Base-by-base conservation (phyloP, 1,140 invertebrate genomes). In the Colletes latitarsis region DNA sequence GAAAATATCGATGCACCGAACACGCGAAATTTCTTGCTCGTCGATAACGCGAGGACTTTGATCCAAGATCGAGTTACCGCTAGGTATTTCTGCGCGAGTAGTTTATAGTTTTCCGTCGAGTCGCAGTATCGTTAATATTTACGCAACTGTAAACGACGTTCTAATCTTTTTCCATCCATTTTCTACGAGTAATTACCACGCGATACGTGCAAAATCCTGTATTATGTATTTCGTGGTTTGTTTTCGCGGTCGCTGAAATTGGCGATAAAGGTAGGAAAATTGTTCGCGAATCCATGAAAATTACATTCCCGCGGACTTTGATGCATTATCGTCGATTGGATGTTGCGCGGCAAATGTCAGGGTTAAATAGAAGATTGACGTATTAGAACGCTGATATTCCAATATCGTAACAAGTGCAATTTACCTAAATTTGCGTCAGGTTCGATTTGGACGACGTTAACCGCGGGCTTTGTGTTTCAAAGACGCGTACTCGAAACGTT, bases 321-420 rank as follows among this genome's bases (percentile, higher is more conserved):
- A 52, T 70, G 75, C 57, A 77, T 71, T 71, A 69, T 69, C 53
- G 55, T 15, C 43, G 66, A 77, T 53, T 83, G 62, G 53, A 60
- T 46, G 41, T 66, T 39, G 55, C 49, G 43, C 15, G 12, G 49
- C 62, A 85, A 84, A 85, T 81, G 82, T 81, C 82, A 85, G 68
- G 63, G 78, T 85, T 85, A 83, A 85, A 64, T 53, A 72, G 53
- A 81, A 41, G 49, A 77, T 19, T 19, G 60, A 64, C 46, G 46
- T 58, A 14, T 72, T 55, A 46, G 70, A 79, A 72, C 69, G 52
- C 39, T 6, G 30, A 73, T 78, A 62, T 53, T 78, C 70, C 30
- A 53, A 79, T 72, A 79, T 62, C 49, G 58, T 3, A 52, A 57
- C 12, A 43, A 57, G 49, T 43, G n/a, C 6, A 57, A 74, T 79